Evolutionary conservation across 2,797 vertebrate species (phyloP), one percentile per base, ranked within the genome.

Genomic region (Labeo calbasu): DNA sequence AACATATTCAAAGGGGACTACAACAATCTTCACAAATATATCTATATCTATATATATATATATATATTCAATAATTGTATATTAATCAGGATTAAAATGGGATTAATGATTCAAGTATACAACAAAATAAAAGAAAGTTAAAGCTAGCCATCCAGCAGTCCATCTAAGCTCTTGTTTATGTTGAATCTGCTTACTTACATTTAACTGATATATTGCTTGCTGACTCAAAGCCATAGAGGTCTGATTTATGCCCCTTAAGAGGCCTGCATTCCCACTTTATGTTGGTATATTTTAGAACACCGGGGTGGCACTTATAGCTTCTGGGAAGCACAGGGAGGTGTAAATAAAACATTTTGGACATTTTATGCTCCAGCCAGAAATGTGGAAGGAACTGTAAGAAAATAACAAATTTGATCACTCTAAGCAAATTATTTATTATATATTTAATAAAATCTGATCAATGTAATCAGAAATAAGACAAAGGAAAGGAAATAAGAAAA

Each of bases 211-310:
- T 17, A 65, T 19, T 82, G 13, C 46, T 48, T 73, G 19, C 80
- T 82, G 55, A 36, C 25, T 73, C 57, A 65, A 36, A 21, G 11
- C 25, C 21, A 51, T 5, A 28, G 13, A 59, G 59, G 50, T 1
- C 43, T 65, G 57, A 75, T 75, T 51, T 51, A 63, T 50, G 43
- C 21, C 19, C 10, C 32, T 66, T n/a, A 66, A 66, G 25, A 50
- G 77, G 61, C 61, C 19, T 51, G 23, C 17, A 48, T 65, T 63
- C 57, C 55, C 15, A 12, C 55, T 11, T 70, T 43, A 50, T 72
- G 55, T 63, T 59, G 12, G 28, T 46, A 28, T 59, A 71, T 81
- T 81, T 81, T 71, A 51, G 23, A 46, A 32, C 11, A 61, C 36
- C 76, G 3, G 4, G 13, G 57, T 46, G 40, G 23, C 6, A 14